Percentiles rank a stretch among this genome's conserved stretches.
These are phyloP conservation scores for Xenentodon cancila DNA, from an alignment of 2,797 vertebrate genomes.

Conservation along the genomic window DNA sequence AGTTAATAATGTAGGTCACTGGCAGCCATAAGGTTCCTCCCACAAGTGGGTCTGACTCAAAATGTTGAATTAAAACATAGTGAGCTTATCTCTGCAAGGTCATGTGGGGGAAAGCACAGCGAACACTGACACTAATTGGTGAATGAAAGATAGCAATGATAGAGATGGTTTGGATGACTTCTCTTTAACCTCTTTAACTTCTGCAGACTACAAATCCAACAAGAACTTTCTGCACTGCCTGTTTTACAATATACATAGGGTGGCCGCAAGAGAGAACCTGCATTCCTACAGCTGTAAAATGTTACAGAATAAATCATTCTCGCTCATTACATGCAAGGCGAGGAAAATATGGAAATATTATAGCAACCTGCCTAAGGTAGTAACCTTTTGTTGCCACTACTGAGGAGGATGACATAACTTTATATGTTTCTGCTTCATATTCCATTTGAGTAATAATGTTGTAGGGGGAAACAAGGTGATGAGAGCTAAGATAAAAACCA, in stretches of 20 bases:
- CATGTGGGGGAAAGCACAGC: conserved; percentile 54
- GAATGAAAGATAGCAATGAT: conserved; percentile 70
- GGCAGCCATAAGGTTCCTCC: conserved; percentile 46
- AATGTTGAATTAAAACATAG: conserved; percentile 72
- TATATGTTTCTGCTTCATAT: conserved; percentile 65
- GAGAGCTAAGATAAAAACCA: conserved; percentile 40
- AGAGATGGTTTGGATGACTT: conserved; percentile 62
- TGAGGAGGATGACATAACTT: conserved; percentile 67
- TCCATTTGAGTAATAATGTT: conserved; percentile 62
- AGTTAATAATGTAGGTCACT: conserved; percentile 68
- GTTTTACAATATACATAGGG: conserved; percentile 29
- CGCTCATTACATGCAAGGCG: conserved; percentile 76
- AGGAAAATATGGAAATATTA: conserved; percentile 74
- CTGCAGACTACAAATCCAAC: conserved; percentile 41
- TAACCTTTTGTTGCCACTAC: conserved; percentile 81
- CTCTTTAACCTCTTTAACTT: conserved; percentile 72
- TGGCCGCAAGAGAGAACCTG: conserved; percentile 27
- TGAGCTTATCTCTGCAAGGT: conserved; percentile 70
- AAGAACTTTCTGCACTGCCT: conserved; percentile 26
- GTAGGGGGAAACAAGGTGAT: conserved; percentile 59
- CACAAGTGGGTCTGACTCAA: conserved; percentile 54
- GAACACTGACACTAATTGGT: conserved; percentile 69
- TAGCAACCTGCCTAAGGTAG: conserved; percentile 66
- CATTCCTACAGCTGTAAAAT: conserved; percentile 61
- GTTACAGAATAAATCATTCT: conserved; percentile 66